A percentile compares a stretch with the other conserved stretches of the same genome.
phyloP scores from a whole-genome alignment of 1,140 invertebrate species.

The Samia ricini region DNA sequence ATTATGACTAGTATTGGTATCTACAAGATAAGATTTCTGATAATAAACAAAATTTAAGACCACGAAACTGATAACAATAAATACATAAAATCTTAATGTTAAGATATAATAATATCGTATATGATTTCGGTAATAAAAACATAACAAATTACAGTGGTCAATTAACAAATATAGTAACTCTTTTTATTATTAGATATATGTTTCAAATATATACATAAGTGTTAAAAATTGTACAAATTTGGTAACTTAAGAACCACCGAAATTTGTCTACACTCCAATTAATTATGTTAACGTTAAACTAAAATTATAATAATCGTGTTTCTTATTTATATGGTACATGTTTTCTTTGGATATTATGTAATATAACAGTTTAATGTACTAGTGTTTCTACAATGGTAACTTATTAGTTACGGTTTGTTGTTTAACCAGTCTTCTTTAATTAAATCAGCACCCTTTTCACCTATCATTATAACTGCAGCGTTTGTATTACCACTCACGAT shows the following conservation, averaged over 20 bases:
- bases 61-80: no score
- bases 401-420: neutral
- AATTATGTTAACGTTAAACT: neutral
- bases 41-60: no score
- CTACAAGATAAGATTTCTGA: no score
- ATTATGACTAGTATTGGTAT: no score
- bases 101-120: no score
- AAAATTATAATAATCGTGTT: neutral
- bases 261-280: neutral
- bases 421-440: conserved; percentile 77
- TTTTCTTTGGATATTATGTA: neutral
- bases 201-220: neutral
- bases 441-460: conserved; percentile 79
- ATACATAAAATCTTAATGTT: no score
- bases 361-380: neutral
- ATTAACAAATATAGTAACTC: no score
- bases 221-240: neutral
- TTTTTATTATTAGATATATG: neutral
- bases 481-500: conserved; percentile 81
- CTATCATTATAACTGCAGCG: conserved; percentile 80
- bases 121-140: no score
- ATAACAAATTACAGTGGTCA: no score
- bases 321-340: neutral
- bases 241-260: neutral
- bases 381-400: neutral